Conservation (phyloP, 2,113 vertebrate genomes). For the Tenrec ecaudatus region DNA sequence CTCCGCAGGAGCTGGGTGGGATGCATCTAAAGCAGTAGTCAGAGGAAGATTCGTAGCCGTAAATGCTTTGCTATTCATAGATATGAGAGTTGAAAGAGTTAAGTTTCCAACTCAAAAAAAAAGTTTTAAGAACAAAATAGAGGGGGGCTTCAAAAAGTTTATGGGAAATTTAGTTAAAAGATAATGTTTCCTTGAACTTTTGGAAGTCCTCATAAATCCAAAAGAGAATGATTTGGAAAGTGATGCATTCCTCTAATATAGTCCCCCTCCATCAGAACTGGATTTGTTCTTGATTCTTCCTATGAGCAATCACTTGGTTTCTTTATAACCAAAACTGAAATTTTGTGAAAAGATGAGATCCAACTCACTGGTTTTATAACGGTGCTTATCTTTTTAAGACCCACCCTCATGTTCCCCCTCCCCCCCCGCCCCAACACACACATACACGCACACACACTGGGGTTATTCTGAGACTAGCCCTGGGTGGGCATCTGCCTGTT, state of each 20-base stretch:
- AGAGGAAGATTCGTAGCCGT: background rate
- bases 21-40: background rate
- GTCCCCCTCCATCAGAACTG: background rate
- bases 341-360: background rate
- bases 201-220: background rate
- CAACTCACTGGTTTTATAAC: background rate
- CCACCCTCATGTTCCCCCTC: fast-evolving
- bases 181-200: too few relatives aligned
- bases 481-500: background rate
- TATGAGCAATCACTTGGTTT: background rate
- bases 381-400: background rate
- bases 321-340: slow-evolving; percentile 27
- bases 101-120: background rate
- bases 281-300: background rate
- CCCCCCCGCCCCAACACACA: too few relatives aligned
- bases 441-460: too few relatives aligned
- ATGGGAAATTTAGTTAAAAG: too few relatives aligned
- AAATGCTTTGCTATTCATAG: background rate
- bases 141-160: too few relatives aligned
- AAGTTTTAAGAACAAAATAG: too few relatives aligned
- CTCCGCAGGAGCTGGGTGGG: too few relatives aligned
- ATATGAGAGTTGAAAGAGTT: background rate
- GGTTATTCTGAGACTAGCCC: background rate
- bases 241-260: background rate
- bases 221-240: background rate